Percentiles rank a stretch among this genome's conserved stretches.
phyloP scores from a whole-genome alignment of 2,113 vertebrate species.

The Phoxinus phoxinus region DNA sequence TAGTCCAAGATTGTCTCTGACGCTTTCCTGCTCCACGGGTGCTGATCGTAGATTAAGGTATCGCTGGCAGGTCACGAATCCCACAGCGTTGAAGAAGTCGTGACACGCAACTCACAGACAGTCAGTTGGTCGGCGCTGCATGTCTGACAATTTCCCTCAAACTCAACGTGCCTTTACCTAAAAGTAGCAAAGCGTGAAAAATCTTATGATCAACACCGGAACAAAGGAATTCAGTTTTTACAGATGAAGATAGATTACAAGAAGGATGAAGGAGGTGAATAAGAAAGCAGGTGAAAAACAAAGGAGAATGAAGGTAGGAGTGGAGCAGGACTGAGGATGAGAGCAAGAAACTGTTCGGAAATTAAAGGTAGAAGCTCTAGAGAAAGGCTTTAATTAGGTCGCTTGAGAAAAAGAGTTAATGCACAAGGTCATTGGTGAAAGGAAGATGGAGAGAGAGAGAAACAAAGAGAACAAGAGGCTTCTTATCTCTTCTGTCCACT shows the following conservation, averaged over 20 bases:
- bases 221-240: conserved; percentile 30
- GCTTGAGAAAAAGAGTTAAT: conserved; percentile 77
- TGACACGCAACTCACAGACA: conserved; percentile 4
- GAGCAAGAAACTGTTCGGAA: conserved; percentile 60
- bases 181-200: conserved; percentile 34
- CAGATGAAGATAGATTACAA: conserved; percentile 36
- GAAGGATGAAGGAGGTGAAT: neutral
- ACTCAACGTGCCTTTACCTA: neutral
- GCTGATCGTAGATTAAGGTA: conserved; percentile 63
- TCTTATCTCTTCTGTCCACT: conserved; percentile 31
- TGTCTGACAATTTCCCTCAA: conserved; percentile 20
- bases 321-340: conserved; percentile 59
- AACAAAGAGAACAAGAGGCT: conserved; percentile 26
- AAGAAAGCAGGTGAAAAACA: conserved; percentile 49
- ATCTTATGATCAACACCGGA: neutral
- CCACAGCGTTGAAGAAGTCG: conserved; percentile 43
- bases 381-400: conserved; percentile 77
- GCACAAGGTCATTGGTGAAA: conserved; percentile 69
- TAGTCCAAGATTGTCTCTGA: conserved; percentile 40
- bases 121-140: neutral
- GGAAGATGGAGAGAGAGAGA: conserved; percentile 48
- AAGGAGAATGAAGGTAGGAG: conserved; percentile 37
- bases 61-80: conserved; percentile 53
- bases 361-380: conserved; percentile 67
- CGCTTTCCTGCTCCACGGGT: conserved; percentile 60